These are phyloP conservation scores for Atherinomorus stipes DNA, from an alignment of 2,113 vertebrate genomes.

Conservation along the genomic window DNA sequence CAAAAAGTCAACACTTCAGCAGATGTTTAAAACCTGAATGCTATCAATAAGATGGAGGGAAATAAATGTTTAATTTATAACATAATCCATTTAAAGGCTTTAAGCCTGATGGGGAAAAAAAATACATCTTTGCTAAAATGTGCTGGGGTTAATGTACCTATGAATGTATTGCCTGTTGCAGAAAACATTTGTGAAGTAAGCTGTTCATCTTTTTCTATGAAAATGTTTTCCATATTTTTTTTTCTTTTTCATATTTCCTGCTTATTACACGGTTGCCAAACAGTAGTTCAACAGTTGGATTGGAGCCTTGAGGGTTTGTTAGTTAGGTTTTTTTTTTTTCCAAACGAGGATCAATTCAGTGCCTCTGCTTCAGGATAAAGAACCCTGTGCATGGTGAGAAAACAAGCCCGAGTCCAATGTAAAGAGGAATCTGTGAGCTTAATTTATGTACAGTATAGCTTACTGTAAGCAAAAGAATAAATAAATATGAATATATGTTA, in stretches of 20 bases:
- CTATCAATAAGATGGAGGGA: constrained; percentile 12
- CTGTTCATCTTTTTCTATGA: constrained; percentile 48
- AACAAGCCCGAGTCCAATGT: constrained; percentile 39
- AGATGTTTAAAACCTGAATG: constrained; percentile 16
- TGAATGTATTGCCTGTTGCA: constrained; percentile 62
- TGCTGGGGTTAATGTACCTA: constrained; percentile 58
- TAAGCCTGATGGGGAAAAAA: neutral
- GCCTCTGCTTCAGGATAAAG: constrained; percentile 56
- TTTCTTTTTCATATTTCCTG: constrained; percentile 18
- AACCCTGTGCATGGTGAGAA: constrained; percentile 38
- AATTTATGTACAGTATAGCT: constrained; percentile 58
- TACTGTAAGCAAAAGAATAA: constrained; percentile 43
- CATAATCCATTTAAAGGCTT: constrained; percentile 14
- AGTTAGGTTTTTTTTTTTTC: neutral
- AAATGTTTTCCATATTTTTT: constrained; percentile 39
- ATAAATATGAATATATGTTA: constrained; percentile 35
- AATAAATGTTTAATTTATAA: neutral
- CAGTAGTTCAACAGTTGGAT: neutral
- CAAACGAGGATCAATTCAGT: constrained; percentile 45
- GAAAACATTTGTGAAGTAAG: constrained; percentile 40
- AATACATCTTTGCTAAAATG: constrained; percentile 34
- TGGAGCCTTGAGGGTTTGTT: constrained; percentile 2
- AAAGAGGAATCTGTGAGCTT: constrained; percentile 30
- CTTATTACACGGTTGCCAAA: constrained; percentile 51
- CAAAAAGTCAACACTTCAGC: constrained; percentile 8